phyloP scores from a whole-genome alignment of 2,113 vertebrate genomes.

The Oophaga pumilio region DNA sequence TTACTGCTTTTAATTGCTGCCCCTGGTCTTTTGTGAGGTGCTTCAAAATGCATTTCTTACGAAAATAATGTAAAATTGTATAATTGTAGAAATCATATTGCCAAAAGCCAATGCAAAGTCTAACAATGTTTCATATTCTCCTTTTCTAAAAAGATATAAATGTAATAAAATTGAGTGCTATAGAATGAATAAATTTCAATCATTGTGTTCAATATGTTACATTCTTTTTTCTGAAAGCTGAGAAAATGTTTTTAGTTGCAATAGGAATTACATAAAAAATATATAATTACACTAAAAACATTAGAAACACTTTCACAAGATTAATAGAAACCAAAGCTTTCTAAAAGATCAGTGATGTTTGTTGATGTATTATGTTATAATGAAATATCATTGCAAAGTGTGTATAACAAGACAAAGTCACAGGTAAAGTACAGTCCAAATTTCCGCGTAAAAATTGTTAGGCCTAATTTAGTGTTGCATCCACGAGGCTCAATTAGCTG shows the following conservation, averaged over 20 bases:
- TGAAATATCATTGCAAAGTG: neutral
- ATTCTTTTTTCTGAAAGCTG: neutral
- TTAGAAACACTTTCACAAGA: neutral
- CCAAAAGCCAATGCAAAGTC: neutral
- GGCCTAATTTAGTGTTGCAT: too few relatives aligned
- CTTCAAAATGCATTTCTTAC: slow-evolving; percentile 4
- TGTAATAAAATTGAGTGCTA: neutral
- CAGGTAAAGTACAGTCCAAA: too few relatives aligned
- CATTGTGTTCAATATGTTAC: neutral
- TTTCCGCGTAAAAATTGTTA: too few relatives aligned
- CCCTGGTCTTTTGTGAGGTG: neutral
- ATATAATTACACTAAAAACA: neutral
- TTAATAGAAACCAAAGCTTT: neutral
- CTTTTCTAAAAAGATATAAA: neutral
- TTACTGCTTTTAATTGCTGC: neutral
- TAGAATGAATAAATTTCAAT: neutral
- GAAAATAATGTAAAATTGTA: neutral
- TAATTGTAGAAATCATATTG: slow-evolving; percentile 29
- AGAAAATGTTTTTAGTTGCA: neutral
- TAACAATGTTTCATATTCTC: neutral
- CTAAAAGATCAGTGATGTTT: neutral
- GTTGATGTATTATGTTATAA: neutral
- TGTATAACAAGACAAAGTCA: too few relatives aligned
- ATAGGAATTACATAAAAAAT: neutral
- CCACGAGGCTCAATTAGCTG: too few relatives aligned